A percentile compares a stretch with the other conserved stretches of the same genome.
These are phyloP conservation scores for Thamnaconus septentrionalis DNA, from an alignment of 2,113 vertebrate species.

Conservation along the genomic window DNA sequence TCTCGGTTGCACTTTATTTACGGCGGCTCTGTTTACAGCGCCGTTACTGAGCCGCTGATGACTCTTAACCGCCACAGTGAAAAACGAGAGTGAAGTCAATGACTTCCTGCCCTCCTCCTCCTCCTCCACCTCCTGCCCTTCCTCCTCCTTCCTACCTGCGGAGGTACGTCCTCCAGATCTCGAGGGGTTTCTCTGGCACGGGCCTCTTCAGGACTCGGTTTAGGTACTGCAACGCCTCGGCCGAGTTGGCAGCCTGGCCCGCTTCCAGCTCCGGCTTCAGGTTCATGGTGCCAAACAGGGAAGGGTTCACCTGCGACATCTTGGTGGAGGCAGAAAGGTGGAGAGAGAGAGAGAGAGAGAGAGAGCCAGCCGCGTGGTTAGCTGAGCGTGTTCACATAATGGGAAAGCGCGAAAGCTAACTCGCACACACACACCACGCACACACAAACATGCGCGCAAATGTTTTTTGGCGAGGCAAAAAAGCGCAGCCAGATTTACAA, in stretches of 20 bases:
- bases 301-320: constrained; percentile 88
- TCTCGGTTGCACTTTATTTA: neutral
- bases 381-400: constrained; percentile 7
- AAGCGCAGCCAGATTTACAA: constrained; percentile 55
- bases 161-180: constrained; percentile 95
- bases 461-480: constrained; percentile 49
- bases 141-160: constrained; percentile 79
- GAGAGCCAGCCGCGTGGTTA: constrained; percentile 19
- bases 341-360: constrained; percentile 46
- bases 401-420: constrained; percentile 5
- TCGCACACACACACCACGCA: constrained; percentile 1
- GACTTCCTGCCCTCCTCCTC: neutral
- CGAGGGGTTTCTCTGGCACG: constrained; percentile 82
- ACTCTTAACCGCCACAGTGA: neutral
- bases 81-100: neutral
- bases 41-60: neutral
- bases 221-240: constrained; percentile 84
- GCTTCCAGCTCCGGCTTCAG: constrained; percentile 86
- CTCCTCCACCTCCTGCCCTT: neutral
- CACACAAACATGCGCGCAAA: constrained; percentile 1
- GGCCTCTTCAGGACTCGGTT: constrained; percentile 87
- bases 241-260: constrained; percentile 68
- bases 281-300: constrained; percentile 84
- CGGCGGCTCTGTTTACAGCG: constrained; percentile 24
- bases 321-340: constrained; percentile 29